phyloP scores from a whole-genome alignment of 2,888 invertebrate species.

The Tillus elongatus region DNA sequence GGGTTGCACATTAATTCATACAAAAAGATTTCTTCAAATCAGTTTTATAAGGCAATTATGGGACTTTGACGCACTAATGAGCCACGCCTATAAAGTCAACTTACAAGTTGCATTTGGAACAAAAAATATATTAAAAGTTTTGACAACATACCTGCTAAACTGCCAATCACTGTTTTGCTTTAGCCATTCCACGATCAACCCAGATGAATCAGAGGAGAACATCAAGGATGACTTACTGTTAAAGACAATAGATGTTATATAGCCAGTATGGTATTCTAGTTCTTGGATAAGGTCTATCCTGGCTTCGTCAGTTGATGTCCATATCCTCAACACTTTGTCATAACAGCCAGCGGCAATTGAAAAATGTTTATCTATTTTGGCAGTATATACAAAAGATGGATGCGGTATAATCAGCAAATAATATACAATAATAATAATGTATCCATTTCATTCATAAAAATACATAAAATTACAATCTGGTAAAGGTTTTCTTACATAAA shows the following conservation, averaged over 20 bases:
- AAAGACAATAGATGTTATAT: slow-evolving; percentile 52
- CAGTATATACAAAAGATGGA: slow-evolving; percentile 57
- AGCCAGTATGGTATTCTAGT: slow-evolving; percentile 50
- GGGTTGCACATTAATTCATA: no score
- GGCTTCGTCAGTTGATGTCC: slow-evolving; percentile 36
- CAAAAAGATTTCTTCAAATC: no score
- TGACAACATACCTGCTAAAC: slow-evolving; percentile 1
- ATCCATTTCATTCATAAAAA: no score
- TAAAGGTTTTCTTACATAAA: no score
- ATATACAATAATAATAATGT: no score
- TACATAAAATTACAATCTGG: no score
- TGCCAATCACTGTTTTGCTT: slow-evolving; percentile 22
- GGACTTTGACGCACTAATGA: no score
- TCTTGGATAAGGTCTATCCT: slow-evolving; percentile 42
- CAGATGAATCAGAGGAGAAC: slow-evolving; percentile 52
- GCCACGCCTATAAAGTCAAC: no score
- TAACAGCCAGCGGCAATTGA: slow-evolving; percentile 55
- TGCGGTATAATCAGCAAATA: slow-evolving; percentile 51
- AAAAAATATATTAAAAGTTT: no score
- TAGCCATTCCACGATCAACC: slow-evolving; percentile 50
- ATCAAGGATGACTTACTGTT: slow-evolving; percentile 43
- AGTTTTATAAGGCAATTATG: no score
- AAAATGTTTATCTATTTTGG: slow-evolving; percentile 48
- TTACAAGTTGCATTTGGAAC: no score
- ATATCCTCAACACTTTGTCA: slow-evolving; percentile 55